These are phyloP conservation scores for Tachysurus fulvidraco DNA, from an alignment of 2,113 vertebrate species.

Conservation along the genomic window DNA sequence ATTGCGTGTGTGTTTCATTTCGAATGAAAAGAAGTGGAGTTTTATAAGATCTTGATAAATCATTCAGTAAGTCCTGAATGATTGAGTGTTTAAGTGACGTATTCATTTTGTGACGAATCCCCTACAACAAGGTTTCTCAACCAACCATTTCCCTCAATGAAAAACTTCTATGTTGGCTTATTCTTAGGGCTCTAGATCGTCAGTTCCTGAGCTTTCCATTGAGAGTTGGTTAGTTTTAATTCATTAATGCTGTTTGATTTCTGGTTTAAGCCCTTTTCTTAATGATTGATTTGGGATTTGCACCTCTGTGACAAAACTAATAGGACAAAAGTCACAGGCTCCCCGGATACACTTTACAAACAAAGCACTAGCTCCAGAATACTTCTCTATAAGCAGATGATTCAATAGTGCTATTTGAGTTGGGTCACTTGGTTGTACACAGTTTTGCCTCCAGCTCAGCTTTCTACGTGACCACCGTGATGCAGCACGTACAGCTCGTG, in stretches of 20 bases:
- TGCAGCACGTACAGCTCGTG: neutral
- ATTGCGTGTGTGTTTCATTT: neutral
- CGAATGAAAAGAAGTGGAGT: neutral
- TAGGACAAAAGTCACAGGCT: neutral
- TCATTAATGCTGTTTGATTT: neutral
- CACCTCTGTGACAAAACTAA: neutral
- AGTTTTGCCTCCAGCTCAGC: neutral
- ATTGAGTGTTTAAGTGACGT: neutral
- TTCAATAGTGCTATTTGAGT: neutral
- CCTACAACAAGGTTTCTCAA: neutral
- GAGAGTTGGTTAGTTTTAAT: neutral
- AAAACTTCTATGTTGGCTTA: neutral
- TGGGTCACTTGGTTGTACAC: neutral
- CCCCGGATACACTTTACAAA: neutral
- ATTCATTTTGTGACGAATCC: neutral
- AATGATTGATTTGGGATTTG: neutral
- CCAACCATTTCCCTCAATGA: too few species aligned
- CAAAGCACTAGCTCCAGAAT: neutral
- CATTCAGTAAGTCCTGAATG: neutral
- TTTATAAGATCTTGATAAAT: neutral
- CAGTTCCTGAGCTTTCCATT: neutral
- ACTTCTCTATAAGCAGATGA: constrained; percentile 2
- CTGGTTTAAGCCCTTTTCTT: neutral
- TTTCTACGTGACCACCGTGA: neutral
- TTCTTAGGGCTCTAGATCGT: neutral